A percentile compares a stretch with the other conserved stretches of the same genome.
These are phyloP conservation scores for Meiosimyza platycephala DNA, from an alignment of 2,888 invertebrate genomes.

Conservation along the genomic window DNA sequence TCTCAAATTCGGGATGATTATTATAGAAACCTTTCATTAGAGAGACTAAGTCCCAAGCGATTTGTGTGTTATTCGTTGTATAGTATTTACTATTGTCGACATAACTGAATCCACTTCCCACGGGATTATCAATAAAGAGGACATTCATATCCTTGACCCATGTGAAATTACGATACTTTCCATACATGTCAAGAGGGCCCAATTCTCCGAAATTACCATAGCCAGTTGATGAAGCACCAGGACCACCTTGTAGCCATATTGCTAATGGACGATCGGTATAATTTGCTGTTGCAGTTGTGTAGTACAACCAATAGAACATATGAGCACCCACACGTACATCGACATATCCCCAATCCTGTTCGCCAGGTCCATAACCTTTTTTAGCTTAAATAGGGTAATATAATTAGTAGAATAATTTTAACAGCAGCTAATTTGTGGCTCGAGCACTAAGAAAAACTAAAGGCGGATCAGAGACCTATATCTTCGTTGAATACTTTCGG, in stretches of 20 bases:
- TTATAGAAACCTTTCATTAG: slow-evolving; percentile 78
- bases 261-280: slow-evolving; percentile 79
- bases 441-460: no score
- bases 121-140: slow-evolving; percentile 90
- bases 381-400: slow-evolving; percentile 47
- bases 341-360: slow-evolving; percentile 81
- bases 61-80: slow-evolving; percentile 73
- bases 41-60: slow-evolving; percentile 81
- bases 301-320: slow-evolving; percentile 91
- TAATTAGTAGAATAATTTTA: no score
- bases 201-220: slow-evolving; percentile 90
- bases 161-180: slow-evolving; percentile 76
- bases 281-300: slow-evolving; percentile 73
- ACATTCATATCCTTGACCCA: slow-evolving; percentile 86
- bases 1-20: slow-evolving; percentile 76
- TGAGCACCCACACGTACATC: slow-evolving; percentile 79
- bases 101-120: slow-evolving; percentile 89
- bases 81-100: slow-evolving; percentile 71
- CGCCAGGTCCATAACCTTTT: slow-evolving; percentile 71
- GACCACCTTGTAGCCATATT: slow-evolving; percentile 91
- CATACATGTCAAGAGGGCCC: slow-evolving; percentile 77
- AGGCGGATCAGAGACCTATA: no score
- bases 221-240: slow-evolving; percentile 82
- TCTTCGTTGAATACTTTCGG: no score
- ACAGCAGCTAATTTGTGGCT: no score